These are phyloP conservation scores for Tachycineta bicolor DNA, from an alignment of 2,113 vertebrate genomes.

Conservation along the genomic window DNA sequence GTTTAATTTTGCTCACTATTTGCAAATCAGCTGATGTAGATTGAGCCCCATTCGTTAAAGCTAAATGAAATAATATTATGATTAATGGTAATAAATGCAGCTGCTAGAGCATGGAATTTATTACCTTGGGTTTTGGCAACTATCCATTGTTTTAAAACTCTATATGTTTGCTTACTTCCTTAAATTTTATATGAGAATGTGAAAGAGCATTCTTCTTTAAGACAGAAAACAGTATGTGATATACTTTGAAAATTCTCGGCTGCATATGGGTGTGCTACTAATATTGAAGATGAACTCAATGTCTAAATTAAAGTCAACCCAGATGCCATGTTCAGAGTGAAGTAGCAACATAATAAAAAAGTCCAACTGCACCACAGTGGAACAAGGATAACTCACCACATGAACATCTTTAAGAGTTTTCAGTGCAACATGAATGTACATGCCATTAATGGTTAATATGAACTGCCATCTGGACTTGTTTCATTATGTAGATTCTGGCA, in stretches of 20 bases:
- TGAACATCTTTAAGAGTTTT: background rate
- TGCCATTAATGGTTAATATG: background rate
- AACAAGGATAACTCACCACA: background rate
- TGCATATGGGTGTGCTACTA: background rate
- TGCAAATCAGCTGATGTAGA: background rate
- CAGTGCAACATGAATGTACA: background rate
- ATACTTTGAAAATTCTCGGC: background rate
- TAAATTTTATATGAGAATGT: background rate
- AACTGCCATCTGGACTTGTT: background rate
- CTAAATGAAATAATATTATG: background rate
- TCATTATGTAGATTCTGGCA: background rate
- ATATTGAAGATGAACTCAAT: background rate
- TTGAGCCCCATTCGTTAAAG: background rate
- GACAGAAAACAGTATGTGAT: background rate
- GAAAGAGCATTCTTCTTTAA: background rate
- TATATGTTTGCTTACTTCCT: background rate
- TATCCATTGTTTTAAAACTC: background rate
- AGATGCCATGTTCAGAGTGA: background rate
- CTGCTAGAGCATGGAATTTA: background rate
- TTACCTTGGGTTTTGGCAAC: background rate
- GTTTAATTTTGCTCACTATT: background rate
- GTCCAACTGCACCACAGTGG: background rate
- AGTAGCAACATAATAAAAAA: background rate
- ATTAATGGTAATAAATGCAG: background rate
- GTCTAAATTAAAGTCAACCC: background rate